phyloP scores from a whole-genome alignment of 2,888 invertebrate genomes.

The Drosophila robusta region DNA sequence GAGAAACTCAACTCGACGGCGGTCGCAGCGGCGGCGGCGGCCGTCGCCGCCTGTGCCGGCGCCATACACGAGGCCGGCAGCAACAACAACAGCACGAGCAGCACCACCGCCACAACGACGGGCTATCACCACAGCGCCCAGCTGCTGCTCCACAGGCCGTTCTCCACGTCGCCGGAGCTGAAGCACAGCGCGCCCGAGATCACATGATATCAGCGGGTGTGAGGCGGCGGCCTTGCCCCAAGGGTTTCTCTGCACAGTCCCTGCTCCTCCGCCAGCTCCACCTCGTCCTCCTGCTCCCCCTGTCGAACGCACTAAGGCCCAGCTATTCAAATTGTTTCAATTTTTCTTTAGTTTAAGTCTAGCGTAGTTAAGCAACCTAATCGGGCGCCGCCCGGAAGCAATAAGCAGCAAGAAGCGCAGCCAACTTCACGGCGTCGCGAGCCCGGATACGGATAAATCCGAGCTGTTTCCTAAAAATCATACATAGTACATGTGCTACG shows the following conservation, averaged over 20 bases:
- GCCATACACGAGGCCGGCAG: conserved; percentile 16
- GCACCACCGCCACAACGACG: conserved; percentile 66
- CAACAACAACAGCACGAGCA: conserved; percentile 61
- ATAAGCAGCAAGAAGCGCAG: conserved; percentile 29
- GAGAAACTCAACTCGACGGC: conserved; percentile 84
- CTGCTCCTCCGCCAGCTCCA: conserved; percentile 3
- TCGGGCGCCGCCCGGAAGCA: conserved; percentile 35
- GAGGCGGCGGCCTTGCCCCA: conserved; percentile 43
- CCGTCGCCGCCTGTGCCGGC: conserved; percentile 46
- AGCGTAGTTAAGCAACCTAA: conserved; percentile 54
- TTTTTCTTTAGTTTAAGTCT: conserved; percentile 66
- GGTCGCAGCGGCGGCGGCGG: conserved; percentile 63
- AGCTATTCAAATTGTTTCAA: conserved; percentile 77
- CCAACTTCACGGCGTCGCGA: conserved; percentile 12
- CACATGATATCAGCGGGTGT: conserved; percentile 82
- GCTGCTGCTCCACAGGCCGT: conserved; percentile 84
- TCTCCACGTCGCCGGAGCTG: conserved; percentile 85
- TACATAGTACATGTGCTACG: conserved; percentile 7
- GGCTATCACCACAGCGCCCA: conserved; percentile 79
- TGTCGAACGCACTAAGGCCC: conserved; percentile 61
- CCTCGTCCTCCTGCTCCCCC: not conserved
- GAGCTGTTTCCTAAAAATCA: conserved; percentile 29
- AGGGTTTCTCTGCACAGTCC: conserved; percentile 46
- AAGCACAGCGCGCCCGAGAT: conserved; percentile 82
- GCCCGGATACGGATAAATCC: conserved; percentile 9